Base-by-base conservation (phyloP, 1,140 invertebrate species). In the Harpegnathos saltator region DNA sequence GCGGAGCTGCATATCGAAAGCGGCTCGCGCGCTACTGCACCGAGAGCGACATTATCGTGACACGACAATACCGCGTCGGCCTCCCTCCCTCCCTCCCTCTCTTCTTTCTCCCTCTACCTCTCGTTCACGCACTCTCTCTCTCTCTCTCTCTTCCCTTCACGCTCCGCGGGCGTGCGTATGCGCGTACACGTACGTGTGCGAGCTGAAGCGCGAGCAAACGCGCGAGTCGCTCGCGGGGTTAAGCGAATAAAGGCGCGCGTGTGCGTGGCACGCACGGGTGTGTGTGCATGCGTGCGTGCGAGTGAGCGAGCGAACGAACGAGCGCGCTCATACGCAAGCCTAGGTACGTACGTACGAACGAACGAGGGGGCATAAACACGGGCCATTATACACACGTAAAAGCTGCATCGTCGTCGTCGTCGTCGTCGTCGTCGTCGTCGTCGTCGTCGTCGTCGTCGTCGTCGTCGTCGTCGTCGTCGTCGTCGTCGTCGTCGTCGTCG, bases 301-400 rank as follows among this genome's bases (percentile, higher is more conserved):
- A 81, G 68, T n/a, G n/a, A n/a, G n/a, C n/a, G n/a, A n/a, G n/a
- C n/a, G n/a, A n/a, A n/a, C n/a, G n/a, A n/a, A n/a, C n/a, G n/a
- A n/a, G n/a, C n/a, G n/a, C n/a, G n/a, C 72, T 33, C 29, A 83
- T 82, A 85, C 85, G 73, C 86, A 82, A 75, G 29, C 58, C 75
- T 11, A 72, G 74, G 81, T 85, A 68, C 66, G 61, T 74, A 24
- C 61, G 56, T 80, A 73, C 68, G 74, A 59, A 86, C 69, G 85
- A 85, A 89, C 84, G 91, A 90, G 89, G 89, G 87, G 89, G 89
- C 90, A 92, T 92, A 93, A 94, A 93, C 91, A 92, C 85, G 91
- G 90, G 89, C 91, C 92, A 94, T 94, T 94, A 93, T 94, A 92
- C 89, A 92, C 91, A 91, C 90, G 91, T 93, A 93, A 92, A 92